phyloP scores from a whole-genome alignment of 2,113 vertebrate species.

The Cathartes aura region DNA sequence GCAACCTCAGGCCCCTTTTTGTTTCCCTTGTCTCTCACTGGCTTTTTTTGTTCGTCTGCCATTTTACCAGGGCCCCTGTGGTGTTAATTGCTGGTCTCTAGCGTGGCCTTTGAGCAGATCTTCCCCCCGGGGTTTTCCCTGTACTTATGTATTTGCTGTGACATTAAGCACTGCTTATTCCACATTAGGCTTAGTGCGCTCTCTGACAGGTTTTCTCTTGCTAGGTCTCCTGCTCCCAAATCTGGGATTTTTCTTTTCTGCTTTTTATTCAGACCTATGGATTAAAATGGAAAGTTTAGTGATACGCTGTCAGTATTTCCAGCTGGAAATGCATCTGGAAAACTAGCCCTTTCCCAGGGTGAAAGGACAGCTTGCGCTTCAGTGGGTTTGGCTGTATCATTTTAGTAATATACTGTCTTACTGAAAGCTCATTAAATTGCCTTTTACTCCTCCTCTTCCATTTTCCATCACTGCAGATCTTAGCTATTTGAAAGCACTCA shows the following conservation, averaged over 20 bases:
- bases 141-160: conserved; percentile 59
- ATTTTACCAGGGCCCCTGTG: conserved; percentile 63
- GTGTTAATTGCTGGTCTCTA: conserved; percentile 64
- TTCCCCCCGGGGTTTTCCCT: conserved; percentile 47
- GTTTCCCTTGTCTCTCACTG: conserved; percentile 53
- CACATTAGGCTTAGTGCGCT: conserved; percentile 50
- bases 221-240: conserved; percentile 47
- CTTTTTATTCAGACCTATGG: conserved; percentile 56
- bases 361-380: not conserved
- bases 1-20: conserved; percentile 27
- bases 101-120: conserved; percentile 57
- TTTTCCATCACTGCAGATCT: conserved; percentile 25
- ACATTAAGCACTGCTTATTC: conserved; percentile 70
- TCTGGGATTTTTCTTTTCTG: conserved; percentile 54
- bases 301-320: not conserved
- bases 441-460: not conserved
- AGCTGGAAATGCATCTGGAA: not conserved
- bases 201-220: conserved; percentile 45
- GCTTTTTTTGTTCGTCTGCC: conserved; percentile 64
- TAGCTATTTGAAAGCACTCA: conserved; percentile 12
- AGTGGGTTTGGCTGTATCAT: not conserved
- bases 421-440: conserved; percentile 36
- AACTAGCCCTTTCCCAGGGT: not conserved
- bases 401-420: not conserved
- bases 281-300: conserved; percentile 50